A percentile compares a stretch with the other conserved stretches of the same genome.
phyloP scores from a whole-genome alignment of 2,113 vertebrate genomes.

The Silurus glanis region DNA sequence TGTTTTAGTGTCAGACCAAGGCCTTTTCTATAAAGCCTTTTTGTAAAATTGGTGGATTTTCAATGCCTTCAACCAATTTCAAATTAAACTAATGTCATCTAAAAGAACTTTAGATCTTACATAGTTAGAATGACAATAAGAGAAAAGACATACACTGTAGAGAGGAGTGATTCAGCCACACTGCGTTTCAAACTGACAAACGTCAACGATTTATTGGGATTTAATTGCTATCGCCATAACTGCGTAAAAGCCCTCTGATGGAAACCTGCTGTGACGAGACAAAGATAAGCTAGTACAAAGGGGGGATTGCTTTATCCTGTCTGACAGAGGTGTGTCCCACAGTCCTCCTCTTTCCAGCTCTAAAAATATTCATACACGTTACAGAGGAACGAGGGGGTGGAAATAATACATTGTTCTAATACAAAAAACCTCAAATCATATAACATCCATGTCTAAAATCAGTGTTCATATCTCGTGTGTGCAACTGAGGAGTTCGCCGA shows the following conservation, averaged over 20 bases:
- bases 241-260: background rate
- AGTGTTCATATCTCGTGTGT: background rate
- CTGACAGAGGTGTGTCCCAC: conserved; percentile 9
- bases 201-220: too few species aligned
- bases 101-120: background rate
- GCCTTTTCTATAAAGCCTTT: background rate
- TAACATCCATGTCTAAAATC: background rate
- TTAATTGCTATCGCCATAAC: background rate
- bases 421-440: background rate
- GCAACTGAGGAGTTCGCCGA: background rate
- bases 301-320: conserved; percentile 25
- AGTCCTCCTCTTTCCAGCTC: conserved; percentile 7
- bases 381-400: background rate
- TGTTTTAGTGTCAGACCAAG: background rate
- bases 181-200: background rate
- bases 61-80: background rate
- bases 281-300: background rate
- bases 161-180: background rate
- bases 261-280: background rate
- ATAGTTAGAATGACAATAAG: background rate
- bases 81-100: background rate
- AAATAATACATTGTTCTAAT: background rate
- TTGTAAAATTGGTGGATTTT: background rate
- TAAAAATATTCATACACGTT: conserved; percentile 41
- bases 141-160: background rate